These are phyloP conservation scores for Hemicrepidius hirtus DNA, from an alignment of 2,888 invertebrate genomes.

Conservation along the genomic window DNA sequence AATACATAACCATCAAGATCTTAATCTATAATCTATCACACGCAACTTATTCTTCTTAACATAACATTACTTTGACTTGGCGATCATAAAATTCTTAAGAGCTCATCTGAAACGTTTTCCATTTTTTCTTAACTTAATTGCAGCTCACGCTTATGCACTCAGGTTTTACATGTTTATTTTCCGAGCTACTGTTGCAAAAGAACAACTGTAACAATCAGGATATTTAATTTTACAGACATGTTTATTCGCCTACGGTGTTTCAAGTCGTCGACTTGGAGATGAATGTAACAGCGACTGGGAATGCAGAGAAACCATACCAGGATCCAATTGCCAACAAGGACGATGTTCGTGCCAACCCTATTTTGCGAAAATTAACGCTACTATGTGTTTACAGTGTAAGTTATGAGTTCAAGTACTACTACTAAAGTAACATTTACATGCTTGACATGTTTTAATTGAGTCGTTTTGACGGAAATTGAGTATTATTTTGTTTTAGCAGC, in stretches of 20 bases:
- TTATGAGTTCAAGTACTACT: constrained; percentile 1
- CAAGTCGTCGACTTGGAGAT: constrained; percentile 74
- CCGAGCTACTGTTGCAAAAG: constrained; percentile 11
- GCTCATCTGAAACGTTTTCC: not conserved
- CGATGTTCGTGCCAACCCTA: constrained; percentile 89
- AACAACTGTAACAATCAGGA: constrained; percentile 1
- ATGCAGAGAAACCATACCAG: constrained; percentile 77
- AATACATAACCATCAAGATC: no score
- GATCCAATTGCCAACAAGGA: constrained; percentile 81
- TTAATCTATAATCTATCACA: no score
- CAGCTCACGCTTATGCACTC: not conserved
- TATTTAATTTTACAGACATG: constrained; percentile 43
- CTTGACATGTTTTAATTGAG: not conserved
- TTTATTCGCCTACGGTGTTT: constrained; percentile 57
- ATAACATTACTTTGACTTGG: no score
- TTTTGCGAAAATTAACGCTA: constrained; percentile 85
- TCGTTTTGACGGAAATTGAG: no score
- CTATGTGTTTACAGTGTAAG: constrained; percentile 89
- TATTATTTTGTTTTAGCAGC: no score
- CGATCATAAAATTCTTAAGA: no score
- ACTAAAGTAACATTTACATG: not conserved
- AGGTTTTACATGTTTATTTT: constrained; percentile 11
- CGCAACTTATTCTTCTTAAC: no score
- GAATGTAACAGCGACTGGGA: constrained; percentile 79
- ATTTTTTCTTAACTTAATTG: constrained; percentile 6